Evolutionary conservation across 1,140 invertebrate genomes (phyloP).

Genomic region (Neodiprion fabricii): DNA sequence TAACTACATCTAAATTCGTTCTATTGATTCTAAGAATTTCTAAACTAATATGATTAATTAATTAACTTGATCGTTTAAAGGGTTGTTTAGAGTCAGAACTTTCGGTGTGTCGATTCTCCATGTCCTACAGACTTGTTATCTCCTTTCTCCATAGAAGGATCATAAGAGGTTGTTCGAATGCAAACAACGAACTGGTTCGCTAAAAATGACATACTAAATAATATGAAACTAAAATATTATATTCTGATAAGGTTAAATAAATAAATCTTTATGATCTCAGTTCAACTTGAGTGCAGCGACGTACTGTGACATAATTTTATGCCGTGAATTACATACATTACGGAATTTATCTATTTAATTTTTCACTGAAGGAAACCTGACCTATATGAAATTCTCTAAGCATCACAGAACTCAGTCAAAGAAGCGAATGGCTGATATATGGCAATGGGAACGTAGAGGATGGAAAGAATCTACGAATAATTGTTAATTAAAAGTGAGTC

Average conservation of each 20-base stretch:
- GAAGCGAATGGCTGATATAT: slow-evolving; percentile 37
- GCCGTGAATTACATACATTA: too few relatives aligned
- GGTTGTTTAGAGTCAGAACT: neutral
- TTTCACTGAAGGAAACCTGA: slow-evolving; percentile 11
- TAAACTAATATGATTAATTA: neutral
- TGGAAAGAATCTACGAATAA: slow-evolving; percentile 30
- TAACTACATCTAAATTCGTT: slow-evolving; percentile 36
- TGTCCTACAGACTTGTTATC: neutral
- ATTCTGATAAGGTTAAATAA: neutral
- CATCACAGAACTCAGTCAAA: slow-evolving; percentile 41
- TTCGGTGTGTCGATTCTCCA: neutral
- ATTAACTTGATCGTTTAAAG: neutral
- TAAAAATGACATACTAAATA: neutral
- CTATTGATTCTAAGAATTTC: slow-evolving; percentile 36
- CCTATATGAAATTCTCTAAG: slow-evolving; percentile 26
- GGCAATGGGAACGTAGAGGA: slow-evolving; percentile 24
- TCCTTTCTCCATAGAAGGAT: neutral
- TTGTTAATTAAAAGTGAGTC: slow-evolving; percentile 12
- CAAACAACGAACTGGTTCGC: neutral
- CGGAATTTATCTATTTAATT: neutral
- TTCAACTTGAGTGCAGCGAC: neutral
- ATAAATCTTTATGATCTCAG: neutral
- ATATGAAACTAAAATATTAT: neutral
- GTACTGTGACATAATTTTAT: neutral
- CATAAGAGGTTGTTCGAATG: neutral